Percentiles rank a stretch among this genome's conserved stretches.
Conservation (phyloP, 1,140 invertebrate species). For the Idris sp. region DNA sequence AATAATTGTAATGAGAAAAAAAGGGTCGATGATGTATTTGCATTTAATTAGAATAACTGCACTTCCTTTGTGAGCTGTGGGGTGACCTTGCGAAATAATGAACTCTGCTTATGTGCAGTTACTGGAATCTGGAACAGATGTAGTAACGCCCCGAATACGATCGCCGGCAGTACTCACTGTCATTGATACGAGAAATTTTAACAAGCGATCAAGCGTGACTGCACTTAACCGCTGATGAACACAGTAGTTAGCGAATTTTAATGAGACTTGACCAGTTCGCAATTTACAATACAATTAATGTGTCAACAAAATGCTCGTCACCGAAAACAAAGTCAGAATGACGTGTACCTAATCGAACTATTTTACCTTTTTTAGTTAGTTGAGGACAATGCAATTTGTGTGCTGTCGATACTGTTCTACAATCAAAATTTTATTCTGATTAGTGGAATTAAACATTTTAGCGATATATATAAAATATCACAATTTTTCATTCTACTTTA, state of each 20-base stretch:
- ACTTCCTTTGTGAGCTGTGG: constrained; percentile 12
- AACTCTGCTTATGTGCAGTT: constrained; percentile 27
- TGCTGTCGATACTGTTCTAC: too few species aligned
- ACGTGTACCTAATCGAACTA: too few species aligned
- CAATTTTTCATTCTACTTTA: too few species aligned
- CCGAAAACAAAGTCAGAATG: too few species aligned
- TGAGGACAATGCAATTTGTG: too few species aligned
- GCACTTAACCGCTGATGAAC: constrained; percentile 20
- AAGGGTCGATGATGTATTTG: background rate
- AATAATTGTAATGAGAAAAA: background rate
- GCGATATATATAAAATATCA: too few species aligned
- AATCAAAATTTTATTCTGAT: too few species aligned
- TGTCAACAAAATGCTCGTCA: too few species aligned
- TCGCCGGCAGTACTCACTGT: constrained; percentile 23
- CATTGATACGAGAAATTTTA: constrained; percentile 45
- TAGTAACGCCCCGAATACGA: constrained; percentile 44
- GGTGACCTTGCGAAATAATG: constrained; percentile 31
- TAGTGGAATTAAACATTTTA: too few species aligned
- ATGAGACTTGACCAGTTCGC: too few species aligned
- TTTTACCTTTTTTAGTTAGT: too few species aligned
- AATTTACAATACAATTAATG: too few species aligned
- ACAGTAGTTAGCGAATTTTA: constrained; percentile 1
- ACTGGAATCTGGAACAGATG: constrained; percentile 41
- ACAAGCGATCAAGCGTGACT: constrained; percentile 27
- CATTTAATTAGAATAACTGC: constrained; percentile 12